Evolutionary conservation across 2,113 vertebrate genomes (phyloP), one percentile per base, ranked within the genome.

Genomic region (Arothron firmamentum): DNA sequence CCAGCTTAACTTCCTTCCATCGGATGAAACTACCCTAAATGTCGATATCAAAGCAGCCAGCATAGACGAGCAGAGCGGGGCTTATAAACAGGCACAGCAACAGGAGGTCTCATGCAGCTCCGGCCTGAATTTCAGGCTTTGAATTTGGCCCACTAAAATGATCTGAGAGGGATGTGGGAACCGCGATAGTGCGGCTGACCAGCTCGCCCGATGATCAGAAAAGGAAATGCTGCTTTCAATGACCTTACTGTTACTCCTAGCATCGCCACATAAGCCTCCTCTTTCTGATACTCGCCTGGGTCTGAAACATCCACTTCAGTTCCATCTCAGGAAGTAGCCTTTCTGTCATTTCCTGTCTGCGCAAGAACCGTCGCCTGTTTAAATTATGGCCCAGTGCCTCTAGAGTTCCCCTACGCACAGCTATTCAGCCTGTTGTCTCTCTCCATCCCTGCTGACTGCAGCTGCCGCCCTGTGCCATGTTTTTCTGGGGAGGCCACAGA

Each of bases 301-400:
- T 92, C 88, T 91, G 92, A 95, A 95, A 92, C 93, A 93, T 94
- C 92, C 93, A 95, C 93, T 94, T 94, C 94, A 93, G 94, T 92
- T 88, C 92, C 88, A 91, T 89, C 92, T 92, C 93, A 94, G 93
- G 94, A 95, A 94, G 92, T 92, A 87, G 92, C 92, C 92, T 91
- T 94, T 92, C 89, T 92, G 94, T 97, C 94, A 95, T 97, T 98
- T 98, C 96, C 96, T 97, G 95, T 95, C 95, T 96, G 94, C 87
- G 82, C 90, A 89, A 90, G 87, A 92, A 91, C 90, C 92, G 93
- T 96, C 93, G 93, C 94, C 94, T 98, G 94, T 95, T 97, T 95
- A 92, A 98, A 97, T 97, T 97, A 97, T 85, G 87, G 92, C 90
- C 92, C 92, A 92, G 70, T 72, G 73, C 73, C 81, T 83, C 82